Evolutionary conservation across 2,888 invertebrate species (phyloP).

Genomic region (Pocota personata): DNA sequence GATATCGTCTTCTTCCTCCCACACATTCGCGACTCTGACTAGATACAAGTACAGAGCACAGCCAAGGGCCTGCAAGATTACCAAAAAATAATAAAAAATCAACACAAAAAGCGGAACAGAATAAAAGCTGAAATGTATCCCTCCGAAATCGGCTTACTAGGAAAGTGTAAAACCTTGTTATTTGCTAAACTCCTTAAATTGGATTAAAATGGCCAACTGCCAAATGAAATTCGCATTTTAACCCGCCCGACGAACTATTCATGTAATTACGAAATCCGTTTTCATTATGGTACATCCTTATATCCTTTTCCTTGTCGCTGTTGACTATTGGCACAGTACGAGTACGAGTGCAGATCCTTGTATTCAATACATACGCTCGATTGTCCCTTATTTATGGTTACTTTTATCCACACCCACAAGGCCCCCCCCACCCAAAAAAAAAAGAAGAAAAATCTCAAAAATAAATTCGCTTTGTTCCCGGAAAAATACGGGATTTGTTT

Average conservation of each 20-base stretch:
- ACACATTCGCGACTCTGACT: neutral
- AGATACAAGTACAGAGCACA: neutral
- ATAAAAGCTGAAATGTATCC: conserved; percentile 59
- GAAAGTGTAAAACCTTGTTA: conserved; percentile 74
- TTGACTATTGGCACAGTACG: conserved; percentile 23
- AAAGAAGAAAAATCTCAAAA: conserved; percentile 1
- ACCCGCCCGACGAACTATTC: conserved; percentile 71
- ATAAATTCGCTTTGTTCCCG: conserved; percentile 59
- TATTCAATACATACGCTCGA: conserved; percentile 70
- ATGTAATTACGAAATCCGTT: conserved; percentile 74
- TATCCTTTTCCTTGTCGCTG: conserved; percentile 1
- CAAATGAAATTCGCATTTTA: conserved; percentile 74
- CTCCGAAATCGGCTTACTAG: conserved; percentile 68
- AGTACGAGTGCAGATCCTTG: conserved; percentile 63
- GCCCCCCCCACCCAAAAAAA: neutral
- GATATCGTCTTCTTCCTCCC: conserved; percentile 29
- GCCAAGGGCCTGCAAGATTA: conserved; percentile 47
- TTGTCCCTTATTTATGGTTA: conserved; percentile 72
- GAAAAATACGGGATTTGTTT: conserved; percentile 70
- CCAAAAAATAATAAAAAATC: conserved; percentile 17
- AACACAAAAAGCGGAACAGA: conserved; percentile 7
- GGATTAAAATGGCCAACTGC: conserved; percentile 74
- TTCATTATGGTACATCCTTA: conserved; percentile 66
- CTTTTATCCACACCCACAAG: conserved; percentile 56
- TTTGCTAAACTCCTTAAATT: conserved; percentile 74